Conservation (phyloP, 2,888 invertebrate species). For the Chironomus tentans region DNA sequence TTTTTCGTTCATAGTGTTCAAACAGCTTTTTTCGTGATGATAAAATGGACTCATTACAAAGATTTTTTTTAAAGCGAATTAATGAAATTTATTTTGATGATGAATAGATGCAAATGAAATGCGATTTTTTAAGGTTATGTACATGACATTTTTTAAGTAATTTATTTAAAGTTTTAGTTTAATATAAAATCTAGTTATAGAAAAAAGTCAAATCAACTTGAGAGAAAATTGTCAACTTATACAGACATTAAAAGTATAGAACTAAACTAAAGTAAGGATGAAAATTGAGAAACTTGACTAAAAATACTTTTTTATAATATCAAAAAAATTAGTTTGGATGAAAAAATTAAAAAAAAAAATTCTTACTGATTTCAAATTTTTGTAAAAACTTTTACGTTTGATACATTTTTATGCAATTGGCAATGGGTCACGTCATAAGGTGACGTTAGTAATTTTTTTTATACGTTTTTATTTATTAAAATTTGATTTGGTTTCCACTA, state of each 20-base stretch:
- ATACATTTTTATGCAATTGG: constrained; percentile 32
- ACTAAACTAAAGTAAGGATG: not conserved
- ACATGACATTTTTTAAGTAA: not conserved
- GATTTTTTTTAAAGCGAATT: not conserved
- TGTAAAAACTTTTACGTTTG: no score
- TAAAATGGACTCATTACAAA: not conserved
- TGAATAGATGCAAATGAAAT: not conserved
- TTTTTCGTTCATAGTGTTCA: not conserved
- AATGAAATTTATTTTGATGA: not conserved
- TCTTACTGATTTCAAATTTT: not conserved
- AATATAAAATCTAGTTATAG: not conserved
- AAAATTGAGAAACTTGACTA: not conserved
- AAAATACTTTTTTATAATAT: not conserved
- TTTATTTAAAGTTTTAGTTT: not conserved
- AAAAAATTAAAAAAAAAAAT: not conserved
- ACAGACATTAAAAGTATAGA: not conserved
- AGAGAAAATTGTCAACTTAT: no score
- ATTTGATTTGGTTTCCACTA: constrained; percentile 27
- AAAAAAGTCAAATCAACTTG: no score
- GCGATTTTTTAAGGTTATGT: not conserved
- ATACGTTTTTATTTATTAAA: not conserved
- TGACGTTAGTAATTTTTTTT: constrained; percentile 46
- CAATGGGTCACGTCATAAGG: constrained; percentile 60
- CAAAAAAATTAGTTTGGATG: not conserved
- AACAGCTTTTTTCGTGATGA: not conserved